Conservation (phyloP, 2,113 vertebrate genomes). For the Silurus meridionalis region DNA sequence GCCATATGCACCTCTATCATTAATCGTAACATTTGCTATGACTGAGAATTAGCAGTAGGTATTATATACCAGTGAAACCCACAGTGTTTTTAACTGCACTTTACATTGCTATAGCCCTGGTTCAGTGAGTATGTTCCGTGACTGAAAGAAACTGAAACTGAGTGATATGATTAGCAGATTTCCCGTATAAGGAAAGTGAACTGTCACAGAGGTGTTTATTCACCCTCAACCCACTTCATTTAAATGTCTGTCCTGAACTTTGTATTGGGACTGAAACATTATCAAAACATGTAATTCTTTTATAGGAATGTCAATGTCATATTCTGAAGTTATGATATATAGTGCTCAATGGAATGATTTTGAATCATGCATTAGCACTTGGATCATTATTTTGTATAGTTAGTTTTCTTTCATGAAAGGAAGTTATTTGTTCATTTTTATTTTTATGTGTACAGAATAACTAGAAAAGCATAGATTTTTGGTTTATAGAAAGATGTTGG, state of each 20-base stretch:
- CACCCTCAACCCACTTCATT: not conserved
- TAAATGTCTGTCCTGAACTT: not conserved
- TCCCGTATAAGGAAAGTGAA: not conserved
- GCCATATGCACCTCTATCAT: too few species aligned
- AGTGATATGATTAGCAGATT: not conserved
- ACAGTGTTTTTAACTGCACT: not conserved
- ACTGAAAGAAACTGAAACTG: slow-evolving; percentile 10
- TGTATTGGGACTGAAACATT: not conserved
- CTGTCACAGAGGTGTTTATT: not conserved
- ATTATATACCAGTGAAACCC: slow-evolving; percentile 25
- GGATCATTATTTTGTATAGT: not conserved
- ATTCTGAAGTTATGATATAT: not conserved
- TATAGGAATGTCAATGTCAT: not conserved
- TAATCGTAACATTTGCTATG: not conserved
- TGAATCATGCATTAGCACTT: not conserved
- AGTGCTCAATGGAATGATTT: not conserved
- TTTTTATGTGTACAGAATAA: not conserved
- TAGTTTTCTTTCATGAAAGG: not conserved
- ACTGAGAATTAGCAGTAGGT: slow-evolving; percentile 26
- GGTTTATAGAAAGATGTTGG: not conserved
- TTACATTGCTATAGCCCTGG: not conserved
- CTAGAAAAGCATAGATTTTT: not conserved
- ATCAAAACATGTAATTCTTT: not conserved
- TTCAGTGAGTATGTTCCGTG: not conserved
- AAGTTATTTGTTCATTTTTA: not conserved